These are phyloP conservation scores for Heteromurus nitidus DNA, from an alignment of 2,888 invertebrate species.

Conservation along the genomic window DNA sequence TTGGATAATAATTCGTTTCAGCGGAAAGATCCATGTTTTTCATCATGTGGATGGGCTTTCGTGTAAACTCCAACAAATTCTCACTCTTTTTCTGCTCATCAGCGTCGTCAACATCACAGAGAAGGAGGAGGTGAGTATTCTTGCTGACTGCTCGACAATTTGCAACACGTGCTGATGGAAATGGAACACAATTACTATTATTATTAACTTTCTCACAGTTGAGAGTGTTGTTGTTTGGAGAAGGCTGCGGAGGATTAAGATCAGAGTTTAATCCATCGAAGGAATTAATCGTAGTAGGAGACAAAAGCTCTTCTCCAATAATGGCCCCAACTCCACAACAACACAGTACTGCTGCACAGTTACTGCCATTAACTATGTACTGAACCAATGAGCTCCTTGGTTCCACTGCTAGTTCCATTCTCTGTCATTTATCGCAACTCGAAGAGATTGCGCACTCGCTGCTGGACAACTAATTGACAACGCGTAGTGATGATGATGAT, in stretches of 20 bases:
- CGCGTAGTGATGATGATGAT: too few relatives aligned
- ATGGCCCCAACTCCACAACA: conserved; percentile 29
- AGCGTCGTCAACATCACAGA: too few relatives aligned
- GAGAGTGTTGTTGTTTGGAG: too few relatives aligned
- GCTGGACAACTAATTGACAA: neutral
- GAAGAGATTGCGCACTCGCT: conserved; percentile 39
- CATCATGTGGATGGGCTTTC: too few relatives aligned
- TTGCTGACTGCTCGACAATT: too few relatives aligned
- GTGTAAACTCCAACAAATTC: too few relatives aligned
- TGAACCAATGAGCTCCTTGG: conserved; percentile 1
- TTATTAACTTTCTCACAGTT: neutral
- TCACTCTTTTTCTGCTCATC: too few relatives aligned
- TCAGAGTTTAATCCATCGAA: neutral
- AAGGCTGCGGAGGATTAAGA: neutral
- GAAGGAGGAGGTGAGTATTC: too few relatives aligned
- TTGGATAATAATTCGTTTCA: too few relatives aligned
- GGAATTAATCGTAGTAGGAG: neutral
- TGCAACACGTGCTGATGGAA: too few relatives aligned
- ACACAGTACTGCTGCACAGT: neutral
- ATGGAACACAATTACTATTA: conserved; percentile 5
- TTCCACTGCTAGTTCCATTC: conserved; percentile 47
- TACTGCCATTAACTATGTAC: conserved; percentile 10
- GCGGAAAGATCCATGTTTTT: too few relatives aligned
- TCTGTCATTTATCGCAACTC: conserved; percentile 55
- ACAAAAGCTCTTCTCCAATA: neutral